Conservation (phyloP, 2,113 vertebrate species). For the Bolborhynchus lineola region DNA sequence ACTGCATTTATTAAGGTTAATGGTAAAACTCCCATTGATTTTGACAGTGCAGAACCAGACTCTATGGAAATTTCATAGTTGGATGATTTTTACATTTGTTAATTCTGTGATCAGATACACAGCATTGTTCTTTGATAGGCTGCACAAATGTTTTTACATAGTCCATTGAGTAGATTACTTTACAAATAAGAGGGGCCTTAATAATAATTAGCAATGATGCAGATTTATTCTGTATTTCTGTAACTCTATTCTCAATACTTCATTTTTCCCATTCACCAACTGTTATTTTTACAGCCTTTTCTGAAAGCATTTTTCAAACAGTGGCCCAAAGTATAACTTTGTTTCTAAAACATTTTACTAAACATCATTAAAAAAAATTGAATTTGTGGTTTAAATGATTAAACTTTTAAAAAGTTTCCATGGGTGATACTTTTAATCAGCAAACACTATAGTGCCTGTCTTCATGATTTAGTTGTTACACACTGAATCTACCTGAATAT, state of each 20-base stretch:
- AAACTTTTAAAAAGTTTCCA: not conserved
- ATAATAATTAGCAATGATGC: not conserved
- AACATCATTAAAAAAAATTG: not conserved
- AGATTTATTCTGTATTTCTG: not conserved
- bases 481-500: conserved; percentile 1
- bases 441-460: conserved; percentile 26
- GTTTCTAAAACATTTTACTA: conserved; percentile 31
- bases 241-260: not conserved
- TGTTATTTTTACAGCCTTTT: conserved; percentile 1
- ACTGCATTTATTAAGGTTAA: not conserved
- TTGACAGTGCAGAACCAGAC: not conserved
- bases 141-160: not conserved
- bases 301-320: not conserved
- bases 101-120: not conserved
- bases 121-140: not conserved
- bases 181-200: not conserved
- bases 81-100: not conserved
- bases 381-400: conserved; percentile 26
- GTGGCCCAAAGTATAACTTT: not conserved
- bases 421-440: conserved; percentile 4
- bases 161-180: not conserved
- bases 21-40: not conserved
- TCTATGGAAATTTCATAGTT: not conserved
- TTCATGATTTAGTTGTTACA: conserved; percentile 37
- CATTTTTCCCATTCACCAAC: not conserved